Evolutionary conservation across 1,140 invertebrate species (phyloP).

Genomic region (Camponotus floridanus): DNA sequence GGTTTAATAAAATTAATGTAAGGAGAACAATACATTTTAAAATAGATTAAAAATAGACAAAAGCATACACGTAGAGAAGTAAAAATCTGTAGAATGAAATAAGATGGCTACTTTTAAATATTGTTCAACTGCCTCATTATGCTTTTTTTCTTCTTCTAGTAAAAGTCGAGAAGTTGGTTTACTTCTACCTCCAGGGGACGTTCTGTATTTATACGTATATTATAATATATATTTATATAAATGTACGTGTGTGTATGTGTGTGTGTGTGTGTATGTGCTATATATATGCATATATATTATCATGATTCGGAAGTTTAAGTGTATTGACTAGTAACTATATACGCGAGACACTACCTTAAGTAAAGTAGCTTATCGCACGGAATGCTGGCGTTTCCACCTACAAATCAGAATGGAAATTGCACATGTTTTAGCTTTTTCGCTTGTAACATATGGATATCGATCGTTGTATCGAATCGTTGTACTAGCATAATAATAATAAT

Average conservation of each 20-base stretch:
- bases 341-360: constrained; percentile 22
- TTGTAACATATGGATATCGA: constrained; percentile 51
- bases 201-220: constrained; percentile 41
- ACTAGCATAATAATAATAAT: constrained; percentile 76
- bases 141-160: neutral
- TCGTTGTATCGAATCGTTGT: constrained; percentile 83
- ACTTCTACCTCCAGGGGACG: constrained; percentile 21
- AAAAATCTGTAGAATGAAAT: neutral
- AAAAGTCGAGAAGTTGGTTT: constrained; percentile 35
- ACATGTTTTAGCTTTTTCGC: constrained; percentile 50
- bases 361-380: constrained; percentile 49
- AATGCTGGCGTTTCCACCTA: constrained; percentile 17
- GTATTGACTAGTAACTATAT: constrained; percentile 50
- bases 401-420: constrained; percentile 60
- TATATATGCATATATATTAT: constrained; percentile 54
- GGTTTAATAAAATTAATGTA: neutral
- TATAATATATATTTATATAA: constrained; percentile 32
- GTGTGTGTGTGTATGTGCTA: neutral
- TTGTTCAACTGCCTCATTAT: neutral
- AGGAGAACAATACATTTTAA: neutral
- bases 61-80: neutral
- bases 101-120: constrained; percentile 1
- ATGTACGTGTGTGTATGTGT: neutral
- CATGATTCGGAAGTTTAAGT: constrained; percentile 52
- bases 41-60: constrained; percentile 3